Evolutionary conservation across 2,797 vertebrate species (phyloP), one percentile per base, ranked within the genome.

Genomic region (Sciurus carolinensis): DNA sequence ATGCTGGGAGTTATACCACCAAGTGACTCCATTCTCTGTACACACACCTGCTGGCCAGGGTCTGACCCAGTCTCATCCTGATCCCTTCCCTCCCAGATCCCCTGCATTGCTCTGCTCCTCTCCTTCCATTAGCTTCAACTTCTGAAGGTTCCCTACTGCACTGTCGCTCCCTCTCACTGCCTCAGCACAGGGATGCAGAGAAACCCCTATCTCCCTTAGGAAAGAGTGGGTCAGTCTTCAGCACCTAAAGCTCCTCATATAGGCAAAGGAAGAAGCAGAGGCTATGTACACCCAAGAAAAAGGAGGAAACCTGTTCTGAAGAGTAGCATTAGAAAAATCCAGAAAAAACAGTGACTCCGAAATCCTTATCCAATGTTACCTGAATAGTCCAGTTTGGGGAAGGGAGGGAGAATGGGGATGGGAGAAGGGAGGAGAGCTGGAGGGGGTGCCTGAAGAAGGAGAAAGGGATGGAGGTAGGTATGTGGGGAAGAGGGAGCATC

Each of bases 101-200:
- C 59, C 42, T 1, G 0, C 14, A 3, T n/a, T 1, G 3, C 62
- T 76, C n/a, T 0, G 2, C 28, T 87, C 30, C 36, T 33, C 39
- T 82, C 28, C 26, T 50, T 30, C 36, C 20, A 5, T 77, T 47
- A 15, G 18, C 47, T 62, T 54, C 47, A n/a, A 36, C 22, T 75
- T 36, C 59, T 39, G 24, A 89, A 54, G 50, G 11, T 11, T 47
- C 82, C n/a, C 13, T 0, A 0, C 39, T 10, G 30, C 6, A 30
- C 52, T 57, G 33, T 28, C n/a, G n/a, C 5, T 13, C 6, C n/a
- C 62, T 24, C 2, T 2, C 14, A 26, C 22, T 24, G 17, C 39
- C 33, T 59, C 50, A 47, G 62, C 2, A 4, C 52, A 44, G 28
- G 81, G 36, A 57, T n/a, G 22, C 62, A 52, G 50, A 83, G 59